phyloP scores from a whole-genome alignment of 2,888 invertebrate species.

The Chrysina gloriosa region DNA sequence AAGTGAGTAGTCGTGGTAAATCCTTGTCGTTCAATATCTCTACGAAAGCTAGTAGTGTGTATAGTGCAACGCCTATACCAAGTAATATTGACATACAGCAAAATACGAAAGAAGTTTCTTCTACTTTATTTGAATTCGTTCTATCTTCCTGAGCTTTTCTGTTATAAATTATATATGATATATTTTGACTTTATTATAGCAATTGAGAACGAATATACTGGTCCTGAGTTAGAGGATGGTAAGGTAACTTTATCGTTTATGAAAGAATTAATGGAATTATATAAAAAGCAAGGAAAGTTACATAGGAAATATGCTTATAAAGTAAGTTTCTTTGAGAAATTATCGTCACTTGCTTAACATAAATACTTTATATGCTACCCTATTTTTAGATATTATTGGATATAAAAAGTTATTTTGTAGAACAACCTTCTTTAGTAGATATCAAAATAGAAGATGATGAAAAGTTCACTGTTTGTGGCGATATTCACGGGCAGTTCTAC shows the following conservation, averaged over 20 bases:
- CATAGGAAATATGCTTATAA: conserved; percentile 98
- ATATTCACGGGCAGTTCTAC: conserved; percentile 99
- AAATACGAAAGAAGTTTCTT: too few species aligned
- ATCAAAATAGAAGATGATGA: conserved; percentile 85
- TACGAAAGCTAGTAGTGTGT: too few species aligned
- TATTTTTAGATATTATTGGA: conserved; percentile 87
- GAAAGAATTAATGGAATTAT: conserved; percentile 88
- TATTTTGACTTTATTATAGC: conserved; percentile 69
- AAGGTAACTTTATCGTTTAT: conserved; percentile 92
- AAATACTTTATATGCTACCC: conserved; percentile 19
- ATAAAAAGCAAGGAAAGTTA: conserved; percentile 90
- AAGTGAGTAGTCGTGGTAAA: too few species aligned
- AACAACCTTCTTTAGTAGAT: conserved; percentile 89
- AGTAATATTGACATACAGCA: too few species aligned
- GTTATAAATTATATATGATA: conserved; percentile 14
- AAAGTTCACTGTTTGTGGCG: conserved; percentile 98
- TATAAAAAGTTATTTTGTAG: conserved; percentile 85
- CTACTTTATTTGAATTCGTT: too few species aligned
- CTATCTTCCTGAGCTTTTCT: background rate
- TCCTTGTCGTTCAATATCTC: too few species aligned
- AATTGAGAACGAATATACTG: conserved; percentile 94
- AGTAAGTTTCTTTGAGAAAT: conserved; percentile 73
- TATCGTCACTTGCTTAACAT: too few species aligned
- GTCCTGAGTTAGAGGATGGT: conserved; percentile 88
- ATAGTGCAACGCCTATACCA: too few species aligned